Evolutionary conservation across 2,113 vertebrate genomes (phyloP), one percentile per base, ranked within the genome.

Genomic region (Bufo gargarizans): DNA sequence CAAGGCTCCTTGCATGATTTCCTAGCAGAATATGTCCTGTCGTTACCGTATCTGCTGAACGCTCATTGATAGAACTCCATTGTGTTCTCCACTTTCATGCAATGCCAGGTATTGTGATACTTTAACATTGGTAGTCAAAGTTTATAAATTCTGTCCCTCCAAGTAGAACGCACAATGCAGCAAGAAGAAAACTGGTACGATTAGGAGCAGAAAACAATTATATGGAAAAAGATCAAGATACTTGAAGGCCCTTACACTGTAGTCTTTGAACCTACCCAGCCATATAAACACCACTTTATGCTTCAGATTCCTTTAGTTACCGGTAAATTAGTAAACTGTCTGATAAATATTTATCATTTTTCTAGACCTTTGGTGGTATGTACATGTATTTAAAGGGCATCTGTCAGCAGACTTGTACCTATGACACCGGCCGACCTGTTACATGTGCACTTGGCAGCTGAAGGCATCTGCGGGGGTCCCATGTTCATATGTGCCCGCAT

Each of bases 81-180:
- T 86, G 85, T 86, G 3, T 69, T 19, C 43, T 79, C 5, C 6
- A 9, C 76, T 78, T 86, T 86, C 61, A 86, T 86, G 85, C 77
- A 79, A 22, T 86, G 85, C 85, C 85, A 80, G 61, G 76, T 79
- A 80, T 86, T 86, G 85, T 86, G 85, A 74, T 45, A 67, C 17
- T 20, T 20, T 19, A 13, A 2, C 49, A 53, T 72, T 22, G 43
- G 17, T 11, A 55, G 9, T 58, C 47, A 58, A 78, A 56, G 50
- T 56, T 22, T 78, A 14, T 43, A 4, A 76, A 50, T 50, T 50
- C 7, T 50, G 45, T 11, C 55, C 53, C n/a, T 56, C 22, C 55
- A 56, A 55, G 19, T 55, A 22, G 22, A 80, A 82, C 10, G 49
- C 19, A 77, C 76, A 77, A 77, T 77, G 76, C 49, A 77, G 19